Conservation (phyloP, 2,888 invertebrate genomes). For the Galerucella nymphaeae region DNA sequence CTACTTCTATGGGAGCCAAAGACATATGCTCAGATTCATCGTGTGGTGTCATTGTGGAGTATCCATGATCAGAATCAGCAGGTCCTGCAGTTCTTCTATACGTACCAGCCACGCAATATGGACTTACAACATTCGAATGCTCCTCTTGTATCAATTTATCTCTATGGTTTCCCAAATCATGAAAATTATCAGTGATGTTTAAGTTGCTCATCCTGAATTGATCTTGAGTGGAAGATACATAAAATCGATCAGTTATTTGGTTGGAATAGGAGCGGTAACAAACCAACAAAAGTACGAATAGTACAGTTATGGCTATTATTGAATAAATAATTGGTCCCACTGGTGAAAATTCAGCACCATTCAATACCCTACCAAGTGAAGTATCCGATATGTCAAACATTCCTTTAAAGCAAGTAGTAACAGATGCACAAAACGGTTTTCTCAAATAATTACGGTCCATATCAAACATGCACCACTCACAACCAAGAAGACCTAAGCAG, state of each 20-base stretch:
- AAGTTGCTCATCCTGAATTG: conserved; percentile 79
- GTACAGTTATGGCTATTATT: conserved; percentile 82
- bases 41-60: conserved; percentile 93
- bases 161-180: conserved; percentile 72
- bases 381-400: conserved; percentile 85
- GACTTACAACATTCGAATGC: conserved; percentile 79
- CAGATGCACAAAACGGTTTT: conserved; percentile 82
- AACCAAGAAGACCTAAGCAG: conserved; percentile 81
- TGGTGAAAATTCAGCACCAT: conserved; percentile 73
- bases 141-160: conserved; percentile 74
- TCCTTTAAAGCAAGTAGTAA: conserved; percentile 87
- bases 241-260: conserved; percentile 65
- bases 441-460: conserved; percentile 78
- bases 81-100: conserved; percentile 81
- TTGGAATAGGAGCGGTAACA: conserved; percentile 81
- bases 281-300: conserved; percentile 85
- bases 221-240: conserved; percentile 68
- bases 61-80: conserved; percentile 92
- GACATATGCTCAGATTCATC: conserved; percentile 89
- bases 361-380: conserved; percentile 76
- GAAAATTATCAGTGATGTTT: conserved; percentile 76
- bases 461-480: conserved; percentile 91
- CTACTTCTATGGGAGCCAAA: conserved; percentile 76
- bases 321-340: conserved; percentile 90
- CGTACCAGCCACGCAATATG: conserved; percentile 86